Evolutionary conservation across 2,113 vertebrate genomes (phyloP).

Genomic region (Poicephalus meyeri): DNA sequence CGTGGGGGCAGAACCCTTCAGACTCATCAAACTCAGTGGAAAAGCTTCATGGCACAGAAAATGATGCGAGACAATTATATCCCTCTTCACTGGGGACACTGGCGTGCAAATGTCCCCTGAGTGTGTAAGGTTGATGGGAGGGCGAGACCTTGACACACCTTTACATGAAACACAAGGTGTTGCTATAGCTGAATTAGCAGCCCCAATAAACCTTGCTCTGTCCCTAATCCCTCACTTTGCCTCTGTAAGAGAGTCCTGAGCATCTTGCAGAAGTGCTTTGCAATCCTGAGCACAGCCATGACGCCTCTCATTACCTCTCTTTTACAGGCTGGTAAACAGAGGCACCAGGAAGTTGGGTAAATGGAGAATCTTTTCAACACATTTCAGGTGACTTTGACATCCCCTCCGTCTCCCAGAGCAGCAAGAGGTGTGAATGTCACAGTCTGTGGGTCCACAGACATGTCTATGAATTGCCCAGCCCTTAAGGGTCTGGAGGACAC

Average conservation of each 20-base stretch:
- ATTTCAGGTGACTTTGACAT: too few relatives aligned
- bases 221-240: not conserved
- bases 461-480: too few relatives aligned
- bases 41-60: not conserved
- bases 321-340: not conserved
- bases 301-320: not conserved
- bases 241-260: too few relatives aligned
- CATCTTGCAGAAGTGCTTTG: too few relatives aligned
- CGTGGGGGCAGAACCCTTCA: too few relatives aligned
- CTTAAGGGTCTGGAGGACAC: too few relatives aligned
- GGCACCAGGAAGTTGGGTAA: too few relatives aligned
- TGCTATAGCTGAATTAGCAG: accelerated
- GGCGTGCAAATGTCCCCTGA: too few relatives aligned
- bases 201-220: not conserved
- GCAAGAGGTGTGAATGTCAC: too few relatives aligned
- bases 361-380: too few relatives aligned
- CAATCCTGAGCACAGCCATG: not conserved
- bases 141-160: accelerated
- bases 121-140: not conserved
- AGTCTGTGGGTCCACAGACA: too few relatives aligned
- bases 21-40: not conserved
- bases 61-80: not conserved
- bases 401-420: too few relatives aligned
- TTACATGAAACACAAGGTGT: not conserved
- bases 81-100: accelerated